phyloP scores from a whole-genome alignment of 2,113 vertebrate species.

The Tachuris rubrigastra region DNA sequence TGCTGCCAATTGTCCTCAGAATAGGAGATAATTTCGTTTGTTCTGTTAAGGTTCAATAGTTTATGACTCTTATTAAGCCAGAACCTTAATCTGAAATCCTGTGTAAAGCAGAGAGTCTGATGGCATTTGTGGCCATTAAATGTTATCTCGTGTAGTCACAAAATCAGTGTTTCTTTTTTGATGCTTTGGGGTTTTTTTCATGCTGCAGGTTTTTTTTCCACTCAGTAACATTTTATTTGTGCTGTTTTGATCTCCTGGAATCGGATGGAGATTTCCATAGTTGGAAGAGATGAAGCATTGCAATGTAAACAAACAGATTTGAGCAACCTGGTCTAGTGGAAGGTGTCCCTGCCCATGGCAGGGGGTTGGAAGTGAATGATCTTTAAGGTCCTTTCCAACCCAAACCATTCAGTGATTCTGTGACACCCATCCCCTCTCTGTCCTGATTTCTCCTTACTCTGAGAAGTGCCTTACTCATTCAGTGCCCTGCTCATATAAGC shows the following conservation, averaged over 20 bases:
- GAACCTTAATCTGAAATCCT: neutral
- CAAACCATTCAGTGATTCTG: neutral
- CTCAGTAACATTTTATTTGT: neutral
- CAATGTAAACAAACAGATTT: neutral
- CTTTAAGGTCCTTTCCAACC: neutral
- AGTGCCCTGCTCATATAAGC: neutral
- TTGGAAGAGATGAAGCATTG: neutral
- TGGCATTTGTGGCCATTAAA: neutral
- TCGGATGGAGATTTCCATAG: neutral
- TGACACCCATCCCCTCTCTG: neutral
- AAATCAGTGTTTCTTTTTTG: neutral
- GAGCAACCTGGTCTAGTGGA: neutral
- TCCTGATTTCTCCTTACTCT: neutral
- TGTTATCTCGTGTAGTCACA: neutral
- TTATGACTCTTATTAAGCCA: neutral
- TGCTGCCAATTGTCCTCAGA: neutral
- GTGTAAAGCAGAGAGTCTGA: neutral
- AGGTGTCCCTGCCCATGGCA: neutral
- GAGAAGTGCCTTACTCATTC: neutral
- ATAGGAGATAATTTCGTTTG: neutral
- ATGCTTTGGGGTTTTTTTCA: neutral
- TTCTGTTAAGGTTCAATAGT: neutral
- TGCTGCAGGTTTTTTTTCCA: neutral
- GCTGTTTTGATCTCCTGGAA: neutral
- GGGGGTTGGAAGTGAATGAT: neutral